Evolutionary conservation across 2,113 vertebrate genomes (phyloP), one percentile per base, ranked within the genome.

Genomic region (Sebastes fasciatus): DNA sequence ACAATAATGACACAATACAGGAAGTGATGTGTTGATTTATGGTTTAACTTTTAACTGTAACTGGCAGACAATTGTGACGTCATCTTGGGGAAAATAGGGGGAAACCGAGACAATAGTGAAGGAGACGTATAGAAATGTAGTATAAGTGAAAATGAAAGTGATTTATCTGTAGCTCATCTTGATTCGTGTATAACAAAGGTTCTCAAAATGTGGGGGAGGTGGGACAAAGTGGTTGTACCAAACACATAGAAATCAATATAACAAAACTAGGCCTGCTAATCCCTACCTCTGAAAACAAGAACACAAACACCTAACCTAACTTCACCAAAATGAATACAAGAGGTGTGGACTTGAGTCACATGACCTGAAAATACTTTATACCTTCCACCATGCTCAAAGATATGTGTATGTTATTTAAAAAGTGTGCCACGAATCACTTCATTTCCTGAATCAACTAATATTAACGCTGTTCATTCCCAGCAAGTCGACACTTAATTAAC

Each of bases 21-120:
- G 90, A 94, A 91, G 89, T 88, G 87, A 93, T 91, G 89, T 89
- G 86, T 92, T 87, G 84, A 81, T 85, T 89, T 77, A 84, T 81
- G 79, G 81, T 49, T 89, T 78, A 79, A 79, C 52, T 54, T 78
- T 86, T 83, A 82, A 90, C 85, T 88, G 82, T 77, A 79, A 63
- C 77, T 89, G 86, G 79, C 90, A 80, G 60, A 68, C 89, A 65
- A 16, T 26, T 61, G 60, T 40, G 16, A 61, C 26, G 34, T 34
- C 34, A 34, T 34, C 34, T 34, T 34, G 34, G 34, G 34, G 34
- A 34, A 34, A 34, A 34, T 34, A 34, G 34, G 34, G 34, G 34
- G 34, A 34, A 34, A 34, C 34, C 34, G 34, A 34, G 34, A 34
- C 34, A 34, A 34, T 34, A 34, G 34, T 34, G 34, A 34, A 34